Evolutionary conservation across 2,797 vertebrate species (phyloP), one percentile per base, ranked within the genome.

Genomic region (Pteronotus mesoamericanus): DNA sequence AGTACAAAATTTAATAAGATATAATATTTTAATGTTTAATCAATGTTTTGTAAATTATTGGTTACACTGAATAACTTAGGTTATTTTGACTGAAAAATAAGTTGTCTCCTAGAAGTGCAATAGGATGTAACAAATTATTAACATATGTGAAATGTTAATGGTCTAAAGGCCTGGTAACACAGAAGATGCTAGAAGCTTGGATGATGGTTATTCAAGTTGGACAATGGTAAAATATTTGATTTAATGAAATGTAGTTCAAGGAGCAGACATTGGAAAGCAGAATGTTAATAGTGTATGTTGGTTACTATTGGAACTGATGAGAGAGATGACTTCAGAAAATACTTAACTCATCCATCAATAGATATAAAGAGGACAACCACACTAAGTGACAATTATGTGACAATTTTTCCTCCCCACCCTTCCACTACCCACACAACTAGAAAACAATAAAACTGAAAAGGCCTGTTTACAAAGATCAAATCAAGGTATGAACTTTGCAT

Each of bases 401-500:
- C 11, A 26, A 39, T 69, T 39, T 21, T 64, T 2, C 5, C 0
- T 44, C 2, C 18, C 15, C 2, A 55, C 4, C 0, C 9, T 37
- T 68, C 12, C 5, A 79, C 2, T 1, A 1, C 46, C 9, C 24
- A 44, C 2, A 85, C 11, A 72, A 93, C 1, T 34, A 66, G n/a
- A 91, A 92, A 83, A 71, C n/a, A 9, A 51, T 83, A 82, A 77
- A 96, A 86, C 14, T 24, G 8, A 64, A 86, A 77, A 89, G 16
- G 0, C 2, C 22, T 19, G 3, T 46, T 59, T 82, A 12, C 6
- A 46, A 95, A 82, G 8, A 55, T 26, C 44, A 75, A 59, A 87
- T 51, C 34, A 59, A n/a, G 3, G 1, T 71, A 80, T 37, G 0
- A 1, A 59, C 2, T 68, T 91, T 2, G 66, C 44, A 77, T 34